phyloP scores from a whole-genome alignment of 1,140 invertebrate genomes.

The Zaprionus ornatus region DNA sequence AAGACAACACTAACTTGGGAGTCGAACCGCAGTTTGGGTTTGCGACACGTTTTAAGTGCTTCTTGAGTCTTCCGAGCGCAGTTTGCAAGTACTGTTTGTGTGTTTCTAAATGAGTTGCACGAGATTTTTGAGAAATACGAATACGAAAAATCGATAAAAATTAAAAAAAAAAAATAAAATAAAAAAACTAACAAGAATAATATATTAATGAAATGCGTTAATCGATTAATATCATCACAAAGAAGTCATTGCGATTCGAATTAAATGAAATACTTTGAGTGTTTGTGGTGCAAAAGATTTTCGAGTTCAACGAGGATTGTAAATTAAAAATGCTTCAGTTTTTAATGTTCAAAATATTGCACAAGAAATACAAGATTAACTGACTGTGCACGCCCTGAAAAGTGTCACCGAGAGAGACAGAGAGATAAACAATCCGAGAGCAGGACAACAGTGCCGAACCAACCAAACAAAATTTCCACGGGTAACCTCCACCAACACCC shows the following conservation, averaged over 20 bases:
- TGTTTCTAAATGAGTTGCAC: constrained; percentile 75
- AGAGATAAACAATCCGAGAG: constrained; percentile 39
- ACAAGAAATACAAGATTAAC: constrained; percentile 80
- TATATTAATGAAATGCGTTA: constrained; percentile 5
- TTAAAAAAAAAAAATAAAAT: constrained; percentile 35
- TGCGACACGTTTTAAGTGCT: constrained; percentile 79
- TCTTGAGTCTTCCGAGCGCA: constrained; percentile 47
- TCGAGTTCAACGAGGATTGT: constrained; percentile 21
- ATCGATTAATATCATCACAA: constrained; percentile 3
- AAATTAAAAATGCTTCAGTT: constrained; percentile 72
- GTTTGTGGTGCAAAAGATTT: constrained; percentile 36
- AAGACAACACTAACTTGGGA: constrained; percentile 21
- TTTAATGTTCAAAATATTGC: constrained; percentile 73
- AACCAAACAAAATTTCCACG: constrained; percentile 37
- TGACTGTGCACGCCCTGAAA: constrained; percentile 65
- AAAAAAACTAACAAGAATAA: constrained; percentile 17
- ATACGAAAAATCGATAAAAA: constrained; percentile 42
- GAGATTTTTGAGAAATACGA: constrained; percentile 71
- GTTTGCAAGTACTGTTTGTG: constrained; percentile 55
- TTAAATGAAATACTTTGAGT: constrained; percentile 48
- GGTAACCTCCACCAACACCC: constrained; percentile 37
- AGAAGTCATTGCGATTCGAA: constrained; percentile 4
- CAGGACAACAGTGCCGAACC: constrained; percentile 10
- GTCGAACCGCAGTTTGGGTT: constrained; percentile 59
- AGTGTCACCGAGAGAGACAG: constrained; percentile 34